A percentile compares a stretch with the other conserved stretches of the same genome.
phyloP scores from a whole-genome alignment of 2,797 vertebrate genomes.

The Cyclopterus lumpus region DNA sequence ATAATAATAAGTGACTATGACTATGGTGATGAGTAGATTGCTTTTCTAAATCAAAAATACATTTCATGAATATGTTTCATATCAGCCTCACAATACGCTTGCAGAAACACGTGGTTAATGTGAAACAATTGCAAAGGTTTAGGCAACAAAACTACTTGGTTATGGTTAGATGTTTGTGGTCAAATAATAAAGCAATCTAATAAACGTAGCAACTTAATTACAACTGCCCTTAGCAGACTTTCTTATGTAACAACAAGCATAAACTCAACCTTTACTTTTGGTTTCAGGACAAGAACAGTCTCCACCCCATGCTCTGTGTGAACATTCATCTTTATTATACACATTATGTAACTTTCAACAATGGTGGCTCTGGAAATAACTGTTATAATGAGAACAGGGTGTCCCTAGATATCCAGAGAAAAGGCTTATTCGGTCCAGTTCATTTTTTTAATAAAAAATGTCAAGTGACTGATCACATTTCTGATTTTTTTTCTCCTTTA shows the following conservation, averaged over 20 bases:
- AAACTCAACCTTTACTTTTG: not conserved
- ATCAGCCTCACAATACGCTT: not conserved
- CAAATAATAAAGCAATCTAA: not conserved
- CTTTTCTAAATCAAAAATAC: too few relatives aligned
- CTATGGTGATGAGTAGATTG: too few relatives aligned
- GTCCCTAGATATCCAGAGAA: not conserved
- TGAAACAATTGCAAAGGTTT: not conserved
- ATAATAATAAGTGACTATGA: too few relatives aligned
- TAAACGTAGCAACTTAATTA: not conserved
- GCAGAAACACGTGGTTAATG: not conserved
- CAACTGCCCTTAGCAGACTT: too few relatives aligned
- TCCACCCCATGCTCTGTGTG: too few relatives aligned
- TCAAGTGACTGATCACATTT: not conserved
- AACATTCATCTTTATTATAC: not conserved
- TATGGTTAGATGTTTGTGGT: too few relatives aligned
- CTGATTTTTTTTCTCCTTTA: constrained; percentile 9
- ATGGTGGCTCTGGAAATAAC: not conserved
- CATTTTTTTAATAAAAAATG: not conserved
- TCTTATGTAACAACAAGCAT: not conserved
- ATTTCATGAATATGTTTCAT: not conserved
- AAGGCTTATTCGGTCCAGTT: not conserved
- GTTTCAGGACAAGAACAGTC: not conserved
- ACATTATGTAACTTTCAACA: not conserved
- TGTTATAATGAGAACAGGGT: not conserved
- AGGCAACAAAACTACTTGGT: not conserved